Evolutionary conservation across 2,888 invertebrate species (phyloP).

Genomic region (Halocaridina rubra): DNA sequence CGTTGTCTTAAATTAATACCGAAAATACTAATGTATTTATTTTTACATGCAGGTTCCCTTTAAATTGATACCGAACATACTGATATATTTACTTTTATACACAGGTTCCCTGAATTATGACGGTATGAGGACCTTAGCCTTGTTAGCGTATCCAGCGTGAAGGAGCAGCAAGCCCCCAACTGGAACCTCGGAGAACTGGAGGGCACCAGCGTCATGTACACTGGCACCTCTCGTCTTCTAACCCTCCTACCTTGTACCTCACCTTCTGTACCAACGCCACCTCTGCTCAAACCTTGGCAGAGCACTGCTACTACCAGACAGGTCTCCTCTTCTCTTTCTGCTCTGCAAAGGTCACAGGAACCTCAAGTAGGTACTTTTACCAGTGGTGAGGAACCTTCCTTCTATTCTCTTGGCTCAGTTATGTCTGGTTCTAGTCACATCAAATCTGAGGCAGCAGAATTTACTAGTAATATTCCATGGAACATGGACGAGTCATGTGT

Average conservation of each 20-base stretch:
- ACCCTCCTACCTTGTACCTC: slow-evolving; percentile 29
- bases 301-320: background rate
- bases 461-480: background rate
- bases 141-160: slow-evolving; percentile 43
- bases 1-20: too few relatives aligned
- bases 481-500: background rate
- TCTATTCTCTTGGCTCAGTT: background rate
- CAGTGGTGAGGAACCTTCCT: slow-evolving; percentile 7
- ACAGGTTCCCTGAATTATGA: slow-evolving; percentile 59
- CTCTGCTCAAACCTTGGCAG: background rate
- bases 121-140: slow-evolving; percentile 57
- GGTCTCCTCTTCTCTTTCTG: background rate
- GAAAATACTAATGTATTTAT: too few relatives aligned
- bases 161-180: slow-evolving; percentile 12
- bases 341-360: background rate
- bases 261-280: slow-evolving; percentile 30
- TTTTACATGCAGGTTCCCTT: too few relatives aligned
- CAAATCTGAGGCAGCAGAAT: background rate
- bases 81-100: too few relatives aligned
- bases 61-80: too few relatives aligned
- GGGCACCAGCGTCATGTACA: background rate
- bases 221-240: slow-evolving; percentile 23
- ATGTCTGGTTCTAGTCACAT: slow-evolving; percentile 40
- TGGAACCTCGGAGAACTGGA: background rate
- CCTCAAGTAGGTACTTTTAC: background rate